Evolutionary conservation across 2,797 vertebrate species (phyloP), one percentile per base, ranked within the genome.

Genomic region (Gadopsis marmoratus): DNA sequence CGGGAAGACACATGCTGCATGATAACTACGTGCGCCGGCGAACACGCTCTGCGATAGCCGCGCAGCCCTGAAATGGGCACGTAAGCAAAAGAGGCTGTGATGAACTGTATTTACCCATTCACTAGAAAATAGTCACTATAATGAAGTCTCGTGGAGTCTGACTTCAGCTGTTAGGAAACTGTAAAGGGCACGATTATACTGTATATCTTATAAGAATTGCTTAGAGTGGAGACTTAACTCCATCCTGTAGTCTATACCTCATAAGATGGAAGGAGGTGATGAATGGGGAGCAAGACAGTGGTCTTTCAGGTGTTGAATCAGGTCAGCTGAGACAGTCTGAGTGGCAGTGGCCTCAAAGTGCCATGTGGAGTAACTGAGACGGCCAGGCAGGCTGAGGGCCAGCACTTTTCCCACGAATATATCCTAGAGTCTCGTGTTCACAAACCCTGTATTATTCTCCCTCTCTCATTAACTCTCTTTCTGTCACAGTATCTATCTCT

Each of bases 341-440:
- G 88, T 88, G 90, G 76, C 86, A 78, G 75, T 92, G 93, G 91
- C 94, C 94, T 95, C 90, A 93, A 94, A 95, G 92, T 94, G 94
- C 91, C 94, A 94, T 55, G 83, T 72, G 83, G 84, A 87, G 86
- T 92, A 78, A 91, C 82, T 63, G 72, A 89, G 86, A 93, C 51
- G 74, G 76, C 68, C 73, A 69, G 12, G 31, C 71, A 23, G 67
- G 50, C 41, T 56, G 37, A 48, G 66, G 14, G 64, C 26, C 33
- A 19, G 31, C 48, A 10, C 29, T 33, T 50, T 45, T 50, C 58
- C 26, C 41, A 76, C 71, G 54, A 48, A 66, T 63, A 63, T 26
- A 75, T 71, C 61, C 68, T 58, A 76, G 31, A 78, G 60, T 48
- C 53, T n/a, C 65, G 23, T 14, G 19, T 56, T 66, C 64, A 69